Evolutionary conservation across 2,888 invertebrate species (phyloP), one percentile per base, ranked within the genome.

Genomic region (Pandemis cinnamomeana): DNA sequence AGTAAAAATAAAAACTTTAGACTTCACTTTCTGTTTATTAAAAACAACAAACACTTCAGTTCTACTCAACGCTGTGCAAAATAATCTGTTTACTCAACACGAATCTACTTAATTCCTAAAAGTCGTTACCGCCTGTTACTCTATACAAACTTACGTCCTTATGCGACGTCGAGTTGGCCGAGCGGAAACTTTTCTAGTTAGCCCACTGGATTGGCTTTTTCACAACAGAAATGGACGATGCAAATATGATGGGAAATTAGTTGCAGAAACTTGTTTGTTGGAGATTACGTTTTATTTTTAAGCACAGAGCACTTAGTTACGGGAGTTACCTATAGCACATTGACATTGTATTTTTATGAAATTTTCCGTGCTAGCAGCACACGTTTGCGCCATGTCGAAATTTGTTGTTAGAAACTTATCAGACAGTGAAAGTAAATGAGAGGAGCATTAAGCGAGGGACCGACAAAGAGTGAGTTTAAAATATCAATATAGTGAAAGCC

Each of bases 131-230:
- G 53, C 15, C 53, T 1, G 8, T 15, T 8, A 20, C 20, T 0
- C 3, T 55, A 15, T 55, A 55, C 7, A 2, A 55, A 55, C 53
- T 55, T 51, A 51, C 51, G 13, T n/a, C n/a, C 51, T 58, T 58
- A 27, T 27, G 10, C 27, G 27, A 11, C 5, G 58, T 5, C 5
- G 58, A 7, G 58, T 27, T 36, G 11, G 27, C 10, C 10, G 5
- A 20, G 58, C 20, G 58, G 27, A 58, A 58, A 58, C 11, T 58
- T 58, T 58, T 58, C 58, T 58, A 58, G 58, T 58, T 58, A 58
- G 58, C 58, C 53, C 27, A 27, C 27, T 58, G 27, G 58, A 58
- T 55, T 55, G 15, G 11, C 58, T 27, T 11, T 8, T 58, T 58
- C 20, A 27, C 58, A 58, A 27, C 58, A 11, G 58, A 58, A 58